Base-by-base conservation (phyloP, 2,113 vertebrate species). In the Epinephelus lanceolatus region DNA sequence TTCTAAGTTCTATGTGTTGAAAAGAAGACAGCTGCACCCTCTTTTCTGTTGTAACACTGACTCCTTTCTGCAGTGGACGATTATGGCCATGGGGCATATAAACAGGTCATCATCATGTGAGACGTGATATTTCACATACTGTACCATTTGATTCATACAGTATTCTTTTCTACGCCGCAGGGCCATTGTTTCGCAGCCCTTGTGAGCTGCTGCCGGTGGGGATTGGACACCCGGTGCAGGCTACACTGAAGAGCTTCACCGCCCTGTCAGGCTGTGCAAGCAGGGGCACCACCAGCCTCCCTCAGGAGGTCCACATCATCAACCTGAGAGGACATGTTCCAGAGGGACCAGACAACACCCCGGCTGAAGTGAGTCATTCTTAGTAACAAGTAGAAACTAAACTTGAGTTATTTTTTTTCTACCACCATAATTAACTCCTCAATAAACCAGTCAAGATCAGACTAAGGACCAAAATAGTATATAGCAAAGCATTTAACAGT, bases 241-340 rank as follows among this genome's bases (percentile, higher is more conserved):
- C 98, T 60, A 72, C 96, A 56, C 12, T 96, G 87, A 97, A 97
- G 93, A 98, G 96, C 91, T 99, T 97, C 92, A 97, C 97, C 0
- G 96, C 95, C 62, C 77, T 97, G 75, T 98, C 98, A 0, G 98
- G 98, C 88, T 99, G 98, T 33, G 97, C 98, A 27, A 99, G 97
- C 93, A 93, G 96, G 68, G 97, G 96, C 89, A 99, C 98, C 0
- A 91, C 81, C 0, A 90, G 86, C 56, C 93, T 97, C 47, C 96
- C 96, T 0, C 97, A 97, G 79, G 98, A 99, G 84, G 97, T 99
- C 75, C 98, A 99, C 0, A 40, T 99, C 92, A 95, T 99, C 92
- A 99, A 98, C 94, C 96, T 99, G 80, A 96, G 95, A 72, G 87
- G 89, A 45, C 73, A 90, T 0, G 86, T 75, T 53, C 89, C 96